phyloP scores from a whole-genome alignment of 2,888 invertebrate species.

The Agrenia bidenticulata region DNA sequence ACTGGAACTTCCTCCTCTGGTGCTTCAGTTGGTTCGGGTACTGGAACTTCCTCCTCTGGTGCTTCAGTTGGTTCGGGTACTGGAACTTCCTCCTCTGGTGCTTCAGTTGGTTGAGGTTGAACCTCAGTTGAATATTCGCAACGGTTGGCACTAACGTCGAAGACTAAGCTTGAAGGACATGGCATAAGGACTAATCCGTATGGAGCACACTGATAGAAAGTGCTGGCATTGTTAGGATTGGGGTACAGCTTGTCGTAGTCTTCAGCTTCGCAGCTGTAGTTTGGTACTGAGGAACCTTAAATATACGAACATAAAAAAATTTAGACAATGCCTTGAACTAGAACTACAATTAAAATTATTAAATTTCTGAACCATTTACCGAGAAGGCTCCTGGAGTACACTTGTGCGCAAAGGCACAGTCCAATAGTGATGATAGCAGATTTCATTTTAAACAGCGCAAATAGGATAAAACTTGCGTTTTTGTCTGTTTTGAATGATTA shows the following conservation, averaged over 20 bases:
- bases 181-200: background rate
- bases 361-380: background rate
- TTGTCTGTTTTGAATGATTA: background rate
- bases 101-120: background rate
- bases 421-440: background rate
- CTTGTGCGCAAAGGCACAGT: conserved; percentile 12
- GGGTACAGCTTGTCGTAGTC: background rate
- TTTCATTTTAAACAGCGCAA: background rate
- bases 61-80: background rate
- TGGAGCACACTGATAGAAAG: conserved; percentile 7
- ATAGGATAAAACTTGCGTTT: background rate
- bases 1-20: no score
- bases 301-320: no score
- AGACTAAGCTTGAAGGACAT: background rate
- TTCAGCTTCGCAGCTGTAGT: background rate
- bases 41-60: no score
- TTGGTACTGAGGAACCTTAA: background rate
- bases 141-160: background rate
- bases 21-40: background rate
- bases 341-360: background rate
- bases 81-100: background rate
- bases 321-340: background rate
- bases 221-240: background rate
- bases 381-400: background rate
- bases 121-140: background rate